Base-by-base conservation (phyloP, 2,797 vertebrate species). In the Rhodeus uyekii region DNA sequence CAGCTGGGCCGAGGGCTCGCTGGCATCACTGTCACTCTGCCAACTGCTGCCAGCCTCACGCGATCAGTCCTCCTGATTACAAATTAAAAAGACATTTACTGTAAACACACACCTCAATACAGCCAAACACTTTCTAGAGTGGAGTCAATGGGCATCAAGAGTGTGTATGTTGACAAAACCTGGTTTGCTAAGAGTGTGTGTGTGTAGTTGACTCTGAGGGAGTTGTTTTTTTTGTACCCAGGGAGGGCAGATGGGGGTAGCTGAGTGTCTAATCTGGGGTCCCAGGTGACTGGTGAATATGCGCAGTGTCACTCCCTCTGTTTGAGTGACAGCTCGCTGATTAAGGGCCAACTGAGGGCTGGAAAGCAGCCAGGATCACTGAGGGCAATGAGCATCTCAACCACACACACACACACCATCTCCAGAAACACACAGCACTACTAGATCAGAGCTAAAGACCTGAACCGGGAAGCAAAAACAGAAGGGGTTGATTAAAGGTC, bases 321-420 rank as follows among this genome's bases (percentile, higher is more conserved):
- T 91, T 90, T 96, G 94, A 96, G 94, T 96, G 95, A 95, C 95
- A 96, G 95, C 90, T 93, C 92, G 93, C 95, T 95, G 97, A 97
- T 96, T 94, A 93, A 93, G 92, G 93, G 90, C 69, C 92, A 94
- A 95, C 88, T 91, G 94, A 94, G 90, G 89, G 93, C 93, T 98
- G 96, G 96, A 96, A 83, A 89, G 46, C 84, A 92, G 96, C 96
- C 96, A 97, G 93, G 90, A 95, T 93, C 95, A 94, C 89, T 75
- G 79, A 92, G 90, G 89, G 91, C 88, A 90, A 84, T 84, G 80
- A 77, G 69, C 83, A 69, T 50, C 83, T 75, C 63, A 64, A 55
- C 27, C 81, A 74, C 58, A 74, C 44, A 74, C 76, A 79, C 77
- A 67, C 74, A 78, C 75, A 73, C 67, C 69, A 34, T 72, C 69